Percentiles rank a stretch among this genome's conserved stretches.
phyloP scores from a whole-genome alignment of 2,888 invertebrate genomes.

The Helobdella robusta region DNA sequence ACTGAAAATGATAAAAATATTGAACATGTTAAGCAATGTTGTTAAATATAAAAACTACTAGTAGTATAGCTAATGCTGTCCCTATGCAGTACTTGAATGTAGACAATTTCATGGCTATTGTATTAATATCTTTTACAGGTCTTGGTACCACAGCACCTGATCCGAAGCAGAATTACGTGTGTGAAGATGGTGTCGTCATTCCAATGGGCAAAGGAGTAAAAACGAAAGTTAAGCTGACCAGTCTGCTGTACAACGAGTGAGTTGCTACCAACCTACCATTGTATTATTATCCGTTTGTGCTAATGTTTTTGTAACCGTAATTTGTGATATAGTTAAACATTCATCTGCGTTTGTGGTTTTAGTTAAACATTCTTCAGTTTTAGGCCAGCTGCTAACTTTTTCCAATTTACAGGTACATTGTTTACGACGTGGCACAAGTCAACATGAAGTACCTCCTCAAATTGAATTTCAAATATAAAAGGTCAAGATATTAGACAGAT shows the following conservation, averaged over 20 bases:
- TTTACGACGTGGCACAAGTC: slow-evolving; percentile 89
- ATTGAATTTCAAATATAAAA: slow-evolving; percentile 73
- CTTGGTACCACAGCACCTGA: slow-evolving; percentile 75
- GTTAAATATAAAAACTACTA: too few relatives aligned
- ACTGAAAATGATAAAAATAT: too few relatives aligned
- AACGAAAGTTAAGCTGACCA: slow-evolving; percentile 42
- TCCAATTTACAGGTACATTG: slow-evolving; percentile 56
- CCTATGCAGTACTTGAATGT: too few relatives aligned
- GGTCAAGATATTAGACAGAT: slow-evolving; percentile 34
- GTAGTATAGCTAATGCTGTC: too few relatives aligned
- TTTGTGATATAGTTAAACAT: too few relatives aligned
- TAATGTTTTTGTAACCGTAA: background rate
- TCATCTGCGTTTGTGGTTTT: background rate
- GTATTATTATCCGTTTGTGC: background rate
- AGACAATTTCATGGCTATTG: too few relatives aligned
- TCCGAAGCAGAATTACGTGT: slow-evolving; percentile 56
- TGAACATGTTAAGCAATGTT: too few relatives aligned
- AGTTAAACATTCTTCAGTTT: background rate
- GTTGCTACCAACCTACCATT: slow-evolving; percentile 53
- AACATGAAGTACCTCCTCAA: slow-evolving; percentile 78
- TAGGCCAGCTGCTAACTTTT: slow-evolving; percentile 8
- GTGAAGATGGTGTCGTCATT: slow-evolving; percentile 57
- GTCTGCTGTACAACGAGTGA: slow-evolving; percentile 85
- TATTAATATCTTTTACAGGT: slow-evolving; percentile 41
- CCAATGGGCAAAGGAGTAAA: slow-evolving; percentile 47